Base-by-base conservation (phyloP, 2,113 vertebrate genomes). In the Dipodomys stephensi region DNA sequence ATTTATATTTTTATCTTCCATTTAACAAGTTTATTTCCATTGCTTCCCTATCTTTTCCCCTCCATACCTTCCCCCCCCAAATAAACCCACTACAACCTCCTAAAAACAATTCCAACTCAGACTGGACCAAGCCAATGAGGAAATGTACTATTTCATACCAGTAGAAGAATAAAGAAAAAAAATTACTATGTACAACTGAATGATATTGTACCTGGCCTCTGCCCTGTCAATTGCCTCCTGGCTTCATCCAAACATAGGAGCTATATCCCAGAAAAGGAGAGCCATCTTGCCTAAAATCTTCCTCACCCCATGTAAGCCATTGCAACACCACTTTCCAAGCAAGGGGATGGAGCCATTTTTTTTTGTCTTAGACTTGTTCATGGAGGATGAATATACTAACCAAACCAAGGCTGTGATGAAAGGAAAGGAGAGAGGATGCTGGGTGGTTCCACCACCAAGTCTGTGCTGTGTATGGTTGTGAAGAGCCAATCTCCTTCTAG, bases 401-500 rank as follows among this genome's bases (percentile, higher is more conserved):
- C 77, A 93, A 64, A 73, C 16, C 0, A 1, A 28, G 72, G 7
- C 62, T 83, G 30, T 10, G 23, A 68, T 23, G n/a, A 39, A 35
- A 83, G 13, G 2, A n/a, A 82, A 16, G 25, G 62, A 22, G 73
- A 78, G 39, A 0, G 0, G 83, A 78, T 81, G 30, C 6, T 15
- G 20, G 19, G 53, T 10, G 9, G 60, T 39, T 32, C 62, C 49
- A 28, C 25, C 35, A 46, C 10, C 12, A 2, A 0, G 7, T 39
- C 46, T 74, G 6, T 25, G 53, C 3, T 2, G 79, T 76, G 73
- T 84, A 35, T 53, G 57, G 85, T 90, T 90, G 87, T 73, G 65
- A 94, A 94, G 78, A 94, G 12, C 39, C 16, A 23, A 12, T 85
- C 57, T 87, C 80, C 28, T 88, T 73, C 28, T 65, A 32, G 20